Evolutionary conservation across 92 coral and sea anemone species (phyloP).

Genomic region (Palythoa grandis): DNA sequence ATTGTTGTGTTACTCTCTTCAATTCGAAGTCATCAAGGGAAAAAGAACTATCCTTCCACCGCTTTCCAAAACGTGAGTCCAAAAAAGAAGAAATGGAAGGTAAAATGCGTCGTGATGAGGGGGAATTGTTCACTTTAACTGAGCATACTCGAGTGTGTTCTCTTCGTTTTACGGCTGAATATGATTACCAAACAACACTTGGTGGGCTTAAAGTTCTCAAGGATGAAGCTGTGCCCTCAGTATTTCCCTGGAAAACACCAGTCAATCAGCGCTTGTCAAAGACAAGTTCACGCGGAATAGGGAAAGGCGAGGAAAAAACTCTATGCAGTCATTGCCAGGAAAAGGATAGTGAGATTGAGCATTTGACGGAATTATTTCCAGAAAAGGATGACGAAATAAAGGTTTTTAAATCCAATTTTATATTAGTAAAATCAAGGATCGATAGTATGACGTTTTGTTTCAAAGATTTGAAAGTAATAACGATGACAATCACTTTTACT

Average conservation of each 20-base stretch:
- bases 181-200: background rate
- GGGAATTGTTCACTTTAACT: no score
- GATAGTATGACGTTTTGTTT: conserved; percentile 3
- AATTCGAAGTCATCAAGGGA: no score
- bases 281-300: background rate
- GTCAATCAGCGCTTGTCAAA: conserved; percentile 19
- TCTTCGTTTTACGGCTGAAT: no score
- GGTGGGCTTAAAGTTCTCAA: conserved; percentile 20
- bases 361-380: no score
- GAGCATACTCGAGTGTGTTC: no score
- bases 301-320: background rate
- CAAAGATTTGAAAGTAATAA: background rate
- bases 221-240: conserved; percentile 17
- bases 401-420: background rate
- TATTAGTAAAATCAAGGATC: background rate
- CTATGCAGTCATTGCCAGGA: no score
- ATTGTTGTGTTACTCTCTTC: no score
- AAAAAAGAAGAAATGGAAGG: no score
- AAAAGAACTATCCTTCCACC: no score
- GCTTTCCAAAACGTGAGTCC: no score
- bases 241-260: conserved; percentile 29
- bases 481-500: background rate
- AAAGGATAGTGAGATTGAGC: no score
- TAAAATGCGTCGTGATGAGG: no score
- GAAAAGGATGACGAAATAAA: background rate